These are phyloP conservation scores for Argynnis bischoffii DNA, from an alignment of 2,888 invertebrate genomes.

Conservation along the genomic window DNA sequence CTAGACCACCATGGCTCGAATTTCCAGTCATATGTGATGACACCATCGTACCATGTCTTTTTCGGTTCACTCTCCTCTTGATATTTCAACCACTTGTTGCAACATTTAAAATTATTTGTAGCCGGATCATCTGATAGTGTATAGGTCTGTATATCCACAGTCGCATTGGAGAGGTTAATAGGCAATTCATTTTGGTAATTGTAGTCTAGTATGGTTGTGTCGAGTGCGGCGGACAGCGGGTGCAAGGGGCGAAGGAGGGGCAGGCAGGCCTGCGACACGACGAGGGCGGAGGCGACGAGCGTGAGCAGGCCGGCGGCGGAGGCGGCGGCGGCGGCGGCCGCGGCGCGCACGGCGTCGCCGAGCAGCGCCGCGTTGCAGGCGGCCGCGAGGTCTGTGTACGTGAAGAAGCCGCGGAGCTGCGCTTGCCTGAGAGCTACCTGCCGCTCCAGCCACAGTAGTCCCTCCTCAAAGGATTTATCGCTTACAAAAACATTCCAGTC, in stretches of 20 bases:
- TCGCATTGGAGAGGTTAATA: conserved; percentile 42
- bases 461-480: conserved; percentile 88
- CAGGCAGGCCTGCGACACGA: conserved; percentile 43
- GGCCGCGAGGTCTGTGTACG: conserved; percentile 89
- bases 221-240: conserved; percentile 35
- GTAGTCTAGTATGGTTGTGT: conserved; percentile 19
- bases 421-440: conserved; percentile 89
- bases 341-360: conserved; percentile 44
- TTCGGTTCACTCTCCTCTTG: conserved; percentile 43
- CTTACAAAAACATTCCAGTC: conserved; percentile 94
- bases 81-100: conserved; percentile 58
- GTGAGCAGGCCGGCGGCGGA: conserved; percentile 44
- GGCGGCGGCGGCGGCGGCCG: conserved; percentile 42
- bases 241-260: conserved; percentile 42
- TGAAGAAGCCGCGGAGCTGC: conserved; percentile 88
- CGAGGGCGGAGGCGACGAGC: conserved; percentile 52
- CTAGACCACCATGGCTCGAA: conserved; percentile 61
- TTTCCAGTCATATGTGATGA: conserved; percentile 51
- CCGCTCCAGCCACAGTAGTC: conserved; percentile 86
- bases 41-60: conserved; percentile 50
- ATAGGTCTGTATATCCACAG: conserved; percentile 44
- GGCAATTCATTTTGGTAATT: conserved; percentile 21
- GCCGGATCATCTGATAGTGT: conserved; percentile 39
- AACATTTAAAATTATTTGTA: conserved; percentile 52
- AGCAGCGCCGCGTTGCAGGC: conserved; percentile 74